Base-by-base conservation (phyloP, 2,797 vertebrate species). In the Arrhamphus sclerolepis region DNA sequence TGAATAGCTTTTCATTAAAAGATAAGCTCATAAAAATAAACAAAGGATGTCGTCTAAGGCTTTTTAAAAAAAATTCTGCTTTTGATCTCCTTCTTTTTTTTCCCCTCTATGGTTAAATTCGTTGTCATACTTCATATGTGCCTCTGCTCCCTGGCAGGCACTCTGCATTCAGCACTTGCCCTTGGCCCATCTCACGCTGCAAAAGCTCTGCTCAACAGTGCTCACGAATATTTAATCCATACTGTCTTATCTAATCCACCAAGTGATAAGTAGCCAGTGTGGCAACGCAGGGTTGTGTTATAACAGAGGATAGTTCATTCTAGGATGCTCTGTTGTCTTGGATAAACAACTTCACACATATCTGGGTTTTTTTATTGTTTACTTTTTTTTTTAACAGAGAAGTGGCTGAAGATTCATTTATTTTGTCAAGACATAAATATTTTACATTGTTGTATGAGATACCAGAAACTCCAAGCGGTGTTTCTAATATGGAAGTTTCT, bases 1-100 rank as follows among this genome's bases (percentile, higher is more conserved):
- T n/a, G 55, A 83, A 63, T 78, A 81, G 65, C 75, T 82, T 85
- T 87, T 86, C 78, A 89, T 85, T 85, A 85, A 87, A 82, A 83
- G 67, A 89, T 82, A 74, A 88, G 79, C 81, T 87, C 74, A 84
- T 76, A 70, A 69, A 80, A 66, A 78, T 66, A 84, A 90, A 87
- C 86, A 87, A 87, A 87, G 80, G 71, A 16, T 62, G 75, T 83
- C 85, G 82, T 86, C 62, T 44, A 17, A 70, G 82, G 84, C 78
- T 61, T 13, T 43, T 7, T 43, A 0, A 80, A 83, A 83, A 0
- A 80, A 83, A 83, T 80, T 80, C 80, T 52, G 53, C 48, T 75
- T 88, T 85, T 89, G 86, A 89, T 91, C 81, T 75, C 57, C 53
- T 63, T 59, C 21, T 41, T 17, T 66, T 78, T 83, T n/a, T n/a